Conservation (phyloP, 2,113 vertebrate genomes). For the Electrona antarctica region DNA sequence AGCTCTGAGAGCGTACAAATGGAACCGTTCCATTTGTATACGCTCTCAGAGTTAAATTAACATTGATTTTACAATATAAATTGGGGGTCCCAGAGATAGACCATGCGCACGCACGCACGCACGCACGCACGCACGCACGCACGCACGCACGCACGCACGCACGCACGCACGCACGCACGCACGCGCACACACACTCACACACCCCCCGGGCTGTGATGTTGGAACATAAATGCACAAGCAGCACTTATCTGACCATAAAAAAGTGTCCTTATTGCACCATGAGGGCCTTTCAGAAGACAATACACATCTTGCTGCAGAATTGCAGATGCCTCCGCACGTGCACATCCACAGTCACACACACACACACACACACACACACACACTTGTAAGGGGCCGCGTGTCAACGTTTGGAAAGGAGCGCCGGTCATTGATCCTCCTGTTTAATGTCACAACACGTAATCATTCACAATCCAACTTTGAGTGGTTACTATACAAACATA, state of each 20-base stretch:
- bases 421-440: too few species aligned
- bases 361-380: constrained; percentile 1
- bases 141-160: constrained; percentile 11
- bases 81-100: too few species aligned
- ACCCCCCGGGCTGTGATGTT: constrained; percentile 15
- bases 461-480: too few species aligned
- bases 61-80: too few species aligned
- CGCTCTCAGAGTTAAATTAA: too few species aligned
- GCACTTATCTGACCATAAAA: constrained; percentile 41
- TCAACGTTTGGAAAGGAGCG: too few species aligned
- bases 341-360: constrained; percentile 1
- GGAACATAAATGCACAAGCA: constrained; percentile 49
- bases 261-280: constrained; percentile 22
- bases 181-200: constrained; percentile 3
- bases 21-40: too few species aligned
- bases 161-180: constrained; percentile 12
- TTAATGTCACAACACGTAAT: too few species aligned
- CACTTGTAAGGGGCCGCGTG: neutral
- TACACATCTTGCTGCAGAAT: constrained; percentile 19
- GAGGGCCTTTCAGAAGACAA: constrained; percentile 26
- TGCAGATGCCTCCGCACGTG: neutral
- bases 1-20: too few species aligned
- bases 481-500: too few species aligned
- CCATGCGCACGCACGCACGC: too few species aligned
- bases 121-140: constrained; percentile 6